Base-by-base conservation (phyloP, 2,113 vertebrate species). In the Garra rufa region DNA sequence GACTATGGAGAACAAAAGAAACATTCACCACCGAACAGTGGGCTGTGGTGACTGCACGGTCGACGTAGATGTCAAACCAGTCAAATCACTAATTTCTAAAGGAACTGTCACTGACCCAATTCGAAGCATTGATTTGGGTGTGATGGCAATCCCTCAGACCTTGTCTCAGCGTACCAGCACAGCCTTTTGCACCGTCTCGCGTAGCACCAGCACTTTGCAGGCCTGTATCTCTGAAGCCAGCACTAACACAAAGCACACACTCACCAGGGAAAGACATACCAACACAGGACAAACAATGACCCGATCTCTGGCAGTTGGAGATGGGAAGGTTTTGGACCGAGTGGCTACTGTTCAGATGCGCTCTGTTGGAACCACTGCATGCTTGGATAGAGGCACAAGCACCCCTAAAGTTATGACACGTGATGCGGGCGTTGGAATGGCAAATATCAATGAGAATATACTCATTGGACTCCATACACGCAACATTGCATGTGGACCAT, bases 401-500 rank as follows among this genome's bases (percentile, higher is more conserved):
- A 67, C 91, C 55, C 3, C 70, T n/a, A 93, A 91, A 34, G 71
- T 81, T 2, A 95, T 94, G 89, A 98, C 96, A 87, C 93, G 95
- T 93, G 97, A 99, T 85, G 92, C 87, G 3, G 96, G 97, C 0
- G 85, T 96, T 85, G 98, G 98, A 8, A 95, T 97, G 85, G 94
- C 96, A 46, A 96, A 89, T 48, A 67, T 99, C 86, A 76, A 96
- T 3, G 97, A 99, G 76, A 98, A 97, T 91, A 98, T 96, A 57
- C 89, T 99, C 67, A 92, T 99, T 71, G 98, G 98, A 26, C 90
- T 99, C 61, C 98, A 96, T 92, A 97, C 96, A 85, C 94, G 97
- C 63, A 98, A 95, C 88, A 99, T 99, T 88, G 97, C 97, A 0
- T 99, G 97, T 0, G 98, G 98, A 44, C 96, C 98, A 0, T 96